A percentile compares a stretch with the other conserved stretches of the same genome.
phyloP scores from a whole-genome alignment of 2,113 vertebrate species.

The Silurus glanis region DNA sequence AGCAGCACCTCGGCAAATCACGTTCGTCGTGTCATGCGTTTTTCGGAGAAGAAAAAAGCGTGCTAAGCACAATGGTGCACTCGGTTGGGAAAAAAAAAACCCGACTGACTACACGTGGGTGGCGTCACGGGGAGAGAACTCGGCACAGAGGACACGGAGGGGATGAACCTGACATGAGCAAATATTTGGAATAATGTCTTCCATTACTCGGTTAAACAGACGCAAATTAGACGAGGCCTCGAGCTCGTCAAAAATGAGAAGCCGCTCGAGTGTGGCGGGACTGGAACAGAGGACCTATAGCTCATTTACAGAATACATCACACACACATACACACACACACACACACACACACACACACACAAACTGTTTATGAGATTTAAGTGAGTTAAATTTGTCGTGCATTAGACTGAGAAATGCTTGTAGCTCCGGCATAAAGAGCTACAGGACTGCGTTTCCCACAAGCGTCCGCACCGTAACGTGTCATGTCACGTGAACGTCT shows the following conservation, averaged over 20 bases:
- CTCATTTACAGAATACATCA: not conserved
- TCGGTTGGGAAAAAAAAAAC: not conserved
- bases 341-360: not conserved
- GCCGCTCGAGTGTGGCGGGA: not conserved
- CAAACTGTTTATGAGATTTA: not conserved
- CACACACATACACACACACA: not conserved
- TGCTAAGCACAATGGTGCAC: constrained; percentile 15
- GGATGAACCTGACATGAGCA: constrained; percentile 26
- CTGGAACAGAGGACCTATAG: not conserved
- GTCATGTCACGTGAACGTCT: too few species aligned
- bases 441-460: too few species aligned
- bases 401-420: too few species aligned
- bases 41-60: not conserved
- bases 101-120: not conserved
- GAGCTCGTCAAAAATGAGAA: constrained; percentile 13
- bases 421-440: too few species aligned
- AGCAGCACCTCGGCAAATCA: constrained; percentile 1
- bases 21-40: not conserved
- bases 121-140: not conserved
- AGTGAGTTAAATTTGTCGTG: too few species aligned
- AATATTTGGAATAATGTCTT: constrained; percentile 28
- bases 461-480: too few species aligned
- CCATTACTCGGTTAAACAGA: constrained; percentile 27
- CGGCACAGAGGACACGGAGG: constrained; percentile 7
- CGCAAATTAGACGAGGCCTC: constrained; percentile 15